Evolutionary conservation across 2,113 vertebrate species (phyloP), one percentile per base, ranked within the genome.

Genomic region (Tetrao urogallus): DNA sequence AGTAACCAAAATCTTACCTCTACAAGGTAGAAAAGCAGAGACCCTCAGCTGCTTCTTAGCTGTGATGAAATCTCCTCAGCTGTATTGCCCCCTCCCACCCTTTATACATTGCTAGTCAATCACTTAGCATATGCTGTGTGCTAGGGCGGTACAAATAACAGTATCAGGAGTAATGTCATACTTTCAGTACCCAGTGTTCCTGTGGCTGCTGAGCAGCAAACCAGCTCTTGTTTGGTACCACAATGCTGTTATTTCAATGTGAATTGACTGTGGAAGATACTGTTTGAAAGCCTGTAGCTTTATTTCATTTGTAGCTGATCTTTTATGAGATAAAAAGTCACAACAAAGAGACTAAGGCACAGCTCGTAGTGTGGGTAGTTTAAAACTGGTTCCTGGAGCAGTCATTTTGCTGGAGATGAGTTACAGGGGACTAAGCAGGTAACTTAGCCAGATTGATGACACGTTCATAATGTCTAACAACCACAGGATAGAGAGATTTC

Each of bases 401-500:
- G 60, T 2, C 9, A 88, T 92, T 94, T 96, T 89, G 43, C 50
- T 84, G 36, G 79, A 91, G 86, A 48, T 82, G 82, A 86, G 47
- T 47, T 86, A 27, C 38, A 90, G 81, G 36, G 84, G 60, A 84
- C 81, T 91, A 52, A 75, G 65, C 36, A 91, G 43, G 56, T 78
- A 92, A 70, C 61, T 63, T 19, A 69, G 32, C 45, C 91, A 95
- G 77, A 66, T 15, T 73, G 81, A 92, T 82, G 89, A 90, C 81
- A 95, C 71, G 42, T 71, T 92, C 72, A 27, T 89, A 92, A 70
- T 43, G 80, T 43, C 64, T 92, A 86, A 86, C 72, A 84, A 54
- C 64, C 64, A 96, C 60, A 87, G 78, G 95, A 75, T 13, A 94
- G 72, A 93, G 30, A 86, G n/a, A 86, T 94, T 84, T 96, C 75